Base-by-base conservation (phyloP, 2,888 invertebrate genomes). In the Troides oblongomaculatus region DNA sequence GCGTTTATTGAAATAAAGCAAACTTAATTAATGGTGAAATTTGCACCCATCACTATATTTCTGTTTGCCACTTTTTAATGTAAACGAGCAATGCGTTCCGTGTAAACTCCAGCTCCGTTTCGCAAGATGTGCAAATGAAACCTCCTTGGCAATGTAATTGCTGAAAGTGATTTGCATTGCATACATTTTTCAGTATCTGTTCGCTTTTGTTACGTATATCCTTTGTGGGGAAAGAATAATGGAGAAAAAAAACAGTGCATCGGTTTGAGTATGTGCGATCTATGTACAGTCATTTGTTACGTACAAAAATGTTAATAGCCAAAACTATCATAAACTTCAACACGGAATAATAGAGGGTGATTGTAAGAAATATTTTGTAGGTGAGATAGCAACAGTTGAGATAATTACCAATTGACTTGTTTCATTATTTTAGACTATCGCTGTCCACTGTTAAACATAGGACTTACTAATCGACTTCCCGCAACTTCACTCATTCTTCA, bases 1-100 rank as follows among this genome's bases (percentile, higher is more conserved):
- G 83, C 81, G 78, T 86, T 87, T 85, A 88, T 89, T 88, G 85
- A 85, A 83, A 83, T 82, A 81, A 82, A 83, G 77, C 78, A 81
- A 80, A 84, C 82, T 85, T 84, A 85, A 87, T 88, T 85, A 84
- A 85, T 81, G 74, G 78, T 73, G 75, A 74, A 75, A 74, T 77
- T 77, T 74, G 67, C 74, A 74, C 70, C 75, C 74, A 78, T 75
- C 75, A 72, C 73, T 72, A 72, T 66, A 66, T 66, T 71, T 60
- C 66, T 73, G 73, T 72, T 76, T 72, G 73, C 73, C 72, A 71
- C 71, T 76, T 77, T 71, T 65, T 66, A 75, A 75, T 74, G 69
- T 71, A 72, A 74, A 76, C 72, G 66, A 69, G 60, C 57, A 69
- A 65, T 62, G 57, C 21, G 65, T 62, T 65, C 61, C 18, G 58